A percentile compares a stretch with the other conserved stretches of the same genome.
Conservation (phyloP, 2,113 vertebrate genomes). For the Rhinolophus ferrumequinum region DNA sequence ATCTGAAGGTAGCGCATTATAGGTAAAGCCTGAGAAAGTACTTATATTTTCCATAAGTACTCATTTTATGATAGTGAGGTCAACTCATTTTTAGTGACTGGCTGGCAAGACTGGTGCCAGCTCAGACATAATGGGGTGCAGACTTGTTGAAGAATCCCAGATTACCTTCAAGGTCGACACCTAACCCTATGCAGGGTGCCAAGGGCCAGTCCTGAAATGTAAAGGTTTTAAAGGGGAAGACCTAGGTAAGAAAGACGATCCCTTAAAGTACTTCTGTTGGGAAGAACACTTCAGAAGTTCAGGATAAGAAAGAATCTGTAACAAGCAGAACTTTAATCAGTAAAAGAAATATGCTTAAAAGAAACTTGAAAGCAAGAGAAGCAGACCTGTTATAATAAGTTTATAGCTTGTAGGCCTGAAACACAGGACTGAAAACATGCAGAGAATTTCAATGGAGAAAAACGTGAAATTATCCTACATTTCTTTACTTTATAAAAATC, state of each 20-base stretch:
- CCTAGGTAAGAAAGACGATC: neutral
- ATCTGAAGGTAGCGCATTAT: neutral
- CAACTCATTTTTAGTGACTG: neutral
- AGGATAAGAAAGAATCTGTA: neutral
- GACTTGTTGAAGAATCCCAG: neutral
- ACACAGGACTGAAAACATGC: neutral
- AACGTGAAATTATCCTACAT: neutral
- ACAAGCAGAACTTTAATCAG: neutral
- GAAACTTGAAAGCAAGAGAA: neutral
- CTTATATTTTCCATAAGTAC: neutral
- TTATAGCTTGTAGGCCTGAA: neutral
- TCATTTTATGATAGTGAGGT: neutral
- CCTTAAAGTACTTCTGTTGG: neutral
- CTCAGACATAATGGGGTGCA: neutral
- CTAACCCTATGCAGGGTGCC: neutral
- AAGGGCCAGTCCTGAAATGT: neutral
- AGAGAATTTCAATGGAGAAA: neutral
- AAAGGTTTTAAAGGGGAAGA: neutral
- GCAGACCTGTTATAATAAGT: neutral
- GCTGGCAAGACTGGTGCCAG: neutral
- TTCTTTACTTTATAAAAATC: neutral
- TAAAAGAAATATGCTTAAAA: slow-evolving; percentile 27
- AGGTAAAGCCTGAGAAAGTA: neutral
- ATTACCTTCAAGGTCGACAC: neutral
- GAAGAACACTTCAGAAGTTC: neutral